phyloP scores from a whole-genome alignment of 1,140 invertebrate species.

The Dolichoris vasculosae region DNA sequence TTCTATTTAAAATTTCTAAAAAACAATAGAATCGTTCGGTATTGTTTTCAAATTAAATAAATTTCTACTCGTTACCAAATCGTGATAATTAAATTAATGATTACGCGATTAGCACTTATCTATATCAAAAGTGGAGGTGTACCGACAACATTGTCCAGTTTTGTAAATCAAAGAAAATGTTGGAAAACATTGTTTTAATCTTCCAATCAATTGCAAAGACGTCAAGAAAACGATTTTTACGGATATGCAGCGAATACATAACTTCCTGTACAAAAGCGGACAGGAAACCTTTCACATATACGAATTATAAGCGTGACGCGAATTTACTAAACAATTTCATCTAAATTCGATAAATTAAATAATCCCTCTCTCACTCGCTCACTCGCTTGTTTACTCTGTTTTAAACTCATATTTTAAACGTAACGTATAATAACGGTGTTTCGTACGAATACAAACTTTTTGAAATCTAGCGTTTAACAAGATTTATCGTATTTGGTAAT shows the following conservation, averaged over 20 bases:
- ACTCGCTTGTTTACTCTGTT: not conserved
- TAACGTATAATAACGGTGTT: too few relatives aligned
- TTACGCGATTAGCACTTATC: not conserved
- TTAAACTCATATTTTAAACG: too few relatives aligned
- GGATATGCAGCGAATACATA: constrained; percentile 57
- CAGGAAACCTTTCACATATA: constrained; percentile 58
- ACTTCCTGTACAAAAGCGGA: constrained; percentile 59
- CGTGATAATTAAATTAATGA: not conserved
- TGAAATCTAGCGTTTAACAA: not conserved
- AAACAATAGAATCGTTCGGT: not conserved
- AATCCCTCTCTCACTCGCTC: not conserved
- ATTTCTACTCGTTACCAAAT: not conserved
- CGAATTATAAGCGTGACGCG: constrained; percentile 41
- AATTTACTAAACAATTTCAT: constrained; percentile 22
- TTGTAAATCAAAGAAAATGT: not conserved
- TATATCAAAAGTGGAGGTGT: not conserved
- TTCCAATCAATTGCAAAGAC: constrained; percentile 56
- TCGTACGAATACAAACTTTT: too few relatives aligned
- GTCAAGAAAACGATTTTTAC: constrained; percentile 60
- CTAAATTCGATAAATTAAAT: not conserved
- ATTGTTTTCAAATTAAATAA: not conserved
- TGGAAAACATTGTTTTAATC: constrained; percentile 34
- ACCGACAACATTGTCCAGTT: not conserved
- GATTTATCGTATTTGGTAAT: not conserved
- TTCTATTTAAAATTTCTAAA: not conserved